Evolutionary conservation across 2,888 invertebrate genomes (phyloP), one percentile per base, ranked within the genome.

Genomic region (Argyra leucocephala): DNA sequence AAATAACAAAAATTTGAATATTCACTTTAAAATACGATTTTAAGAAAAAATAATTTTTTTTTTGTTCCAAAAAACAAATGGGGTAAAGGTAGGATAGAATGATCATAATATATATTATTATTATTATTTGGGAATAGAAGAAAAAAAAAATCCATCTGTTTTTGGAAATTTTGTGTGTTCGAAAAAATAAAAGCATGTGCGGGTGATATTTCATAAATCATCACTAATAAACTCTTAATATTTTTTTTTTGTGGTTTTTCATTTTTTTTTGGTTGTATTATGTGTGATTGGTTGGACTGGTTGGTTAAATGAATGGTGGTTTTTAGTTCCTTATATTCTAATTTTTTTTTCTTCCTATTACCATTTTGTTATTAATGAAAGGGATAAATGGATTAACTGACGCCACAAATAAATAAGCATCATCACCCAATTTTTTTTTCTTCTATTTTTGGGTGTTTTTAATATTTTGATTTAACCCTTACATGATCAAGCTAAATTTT

Each of bases 351-450:
- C 5, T 48, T 37, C n/a, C n/a, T 48, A 2, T 37, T 48, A 18
- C 1, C 18, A 48, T 48, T 48, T 18, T 48, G 18, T 48, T 48
- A 58, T 22, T 58, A 58, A 22, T 59, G 23, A 59, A 59, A 59
- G 23, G 59, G 23, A 59, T 59, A 23, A 59, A 59, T 22, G 59
- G 59, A 59, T 59, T 59, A 23, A 59, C 22, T 59, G 23, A 59
- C 59, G 59, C 59, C 59, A 59, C 59, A 59, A 59, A 59, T 59
- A 59, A 59, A 59, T 59, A 59, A 59, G 59, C 59, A 59, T 59
- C 59, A 59, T 59, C 59, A 59, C 57, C 59, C 48, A 48, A 48
- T 48, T 48, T 48, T 48, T 31, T 31, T 7, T 31, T 31, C 31
- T 10, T 31, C 5, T 31, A 31, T 31, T n/a, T n/a, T 31, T 26